Conservation (phyloP, 64 coral and sea anemone species). For the Porites lutea region DNA sequence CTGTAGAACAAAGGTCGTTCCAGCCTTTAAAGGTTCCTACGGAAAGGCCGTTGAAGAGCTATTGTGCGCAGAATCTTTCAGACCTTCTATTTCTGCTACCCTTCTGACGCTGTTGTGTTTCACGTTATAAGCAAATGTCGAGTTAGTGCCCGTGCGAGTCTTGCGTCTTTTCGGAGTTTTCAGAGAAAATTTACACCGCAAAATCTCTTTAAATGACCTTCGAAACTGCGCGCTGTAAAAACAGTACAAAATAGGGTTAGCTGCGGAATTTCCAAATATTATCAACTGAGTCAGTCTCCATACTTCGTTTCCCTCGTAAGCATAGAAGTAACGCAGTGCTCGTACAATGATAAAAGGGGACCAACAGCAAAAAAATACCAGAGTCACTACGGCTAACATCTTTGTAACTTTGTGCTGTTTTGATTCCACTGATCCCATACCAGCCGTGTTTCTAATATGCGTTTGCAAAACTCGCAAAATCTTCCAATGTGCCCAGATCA, state of each 20-base stretch:
- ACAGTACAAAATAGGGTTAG: constrained; percentile 87
- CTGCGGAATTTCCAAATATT: constrained; percentile 83
- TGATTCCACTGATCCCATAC: constrained; percentile 18
- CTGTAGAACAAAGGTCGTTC: too few species aligned
- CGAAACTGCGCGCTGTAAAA: constrained; percentile 89
- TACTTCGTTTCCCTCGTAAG: constrained; percentile 58
- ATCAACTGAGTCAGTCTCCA: constrained; percentile 86
- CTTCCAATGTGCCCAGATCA: constrained; percentile 87
- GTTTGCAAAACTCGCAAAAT: constrained; percentile 70
- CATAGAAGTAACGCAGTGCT: constrained; percentile 66
- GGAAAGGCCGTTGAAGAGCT: neutral
- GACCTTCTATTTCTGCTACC: neutral
- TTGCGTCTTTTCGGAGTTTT: neutral
- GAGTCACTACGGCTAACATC: constrained; percentile 88
- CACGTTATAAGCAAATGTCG: constrained; percentile 19
- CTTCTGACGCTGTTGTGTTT: neutral
- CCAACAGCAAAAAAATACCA: constrained; percentile 86
- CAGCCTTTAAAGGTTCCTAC: neutral
- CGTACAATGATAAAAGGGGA: constrained; percentile 78
- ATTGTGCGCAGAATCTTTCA: neutral
- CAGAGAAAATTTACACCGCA: constrained; percentile 65
- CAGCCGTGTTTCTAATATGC: constrained; percentile 44
- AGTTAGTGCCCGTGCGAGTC: neutral
- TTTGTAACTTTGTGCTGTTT: constrained; percentile 90
- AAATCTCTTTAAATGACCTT: constrained; percentile 81